Base-by-base conservation (phyloP, 2,888 invertebrate genomes). In the Chalcosyrphus nemorum region DNA sequence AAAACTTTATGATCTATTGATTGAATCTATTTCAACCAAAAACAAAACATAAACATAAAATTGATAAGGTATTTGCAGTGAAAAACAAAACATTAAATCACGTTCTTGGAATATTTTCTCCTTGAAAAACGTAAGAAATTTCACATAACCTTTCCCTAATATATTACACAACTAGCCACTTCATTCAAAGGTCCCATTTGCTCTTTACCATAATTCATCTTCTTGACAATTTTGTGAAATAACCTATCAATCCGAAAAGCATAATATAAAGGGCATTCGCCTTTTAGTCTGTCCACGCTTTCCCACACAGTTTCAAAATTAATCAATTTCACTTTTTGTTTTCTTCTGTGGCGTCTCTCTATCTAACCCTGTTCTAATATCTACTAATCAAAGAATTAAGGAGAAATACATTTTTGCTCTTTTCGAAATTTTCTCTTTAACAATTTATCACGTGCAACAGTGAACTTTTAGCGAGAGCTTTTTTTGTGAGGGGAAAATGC, bases 251-350 rank as follows among this genome's bases (percentile, higher is more conserved):
- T 50, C 35, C 19, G 4, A 45, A 45, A n/a, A 38, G 7, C 29
- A 50, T 41, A 65, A 70, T 52, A 52, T 27, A 56, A 66, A 77
- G 77, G 82, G 65, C 82, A 82, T 82, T 82, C 38, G 45, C 82
- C 66, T 54, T 29, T 65, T 11, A 35, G 29, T 43, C 47, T 52
- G 24, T 41, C 27, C 45, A 32, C 21, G n/a, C 27, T 54, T 27
- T 66, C 32, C 17, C 47, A 71, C 15, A 38, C 41, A n/a, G 5
- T 66, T 59, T 27, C 50, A 77, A 77, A 72, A 77, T 63, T 77
- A 74, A 78, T 82, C 78, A 82, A 68, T 82, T 68, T 72, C 72
- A 56, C 78, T 82, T 78, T 81, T 61, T 74, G 56, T 74, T 32
- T 29, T 66, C 35, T 54, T 43, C 50, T 45, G 21, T 57, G 5